These are phyloP conservation scores for human DNA, from an alignment of 2,113 vertebrate species.

Conservation along the genomic window GRCh38 chr11:125101501-125102000, in stretches of 20 bases:
- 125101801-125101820: not conserved
- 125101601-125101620: not conserved
- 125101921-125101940: constrained; percentile 6
- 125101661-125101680: not conserved
- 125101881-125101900: not conserved
- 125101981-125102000: constrained; percentile 53
- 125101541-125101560: not conserved
- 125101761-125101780: not conserved
- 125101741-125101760: not conserved
- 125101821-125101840: not conserved
- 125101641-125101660: not conserved
- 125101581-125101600: not conserved
- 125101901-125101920: not conserved
- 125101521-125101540: not conserved
- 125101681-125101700: not conserved
- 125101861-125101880: not conserved
- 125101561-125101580: not conserved
- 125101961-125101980: constrained; percentile 56
- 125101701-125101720: not conserved
- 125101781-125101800: not conserved
- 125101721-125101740: not conserved
- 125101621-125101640: not conserved
- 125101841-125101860: constrained; percentile 2
- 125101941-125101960: constrained; percentile 34
- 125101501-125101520: not conserved